Evolutionary conservation across 2,113 vertebrate species (phyloP).

Genomic region (Edolisoma coerulescens): DNA sequence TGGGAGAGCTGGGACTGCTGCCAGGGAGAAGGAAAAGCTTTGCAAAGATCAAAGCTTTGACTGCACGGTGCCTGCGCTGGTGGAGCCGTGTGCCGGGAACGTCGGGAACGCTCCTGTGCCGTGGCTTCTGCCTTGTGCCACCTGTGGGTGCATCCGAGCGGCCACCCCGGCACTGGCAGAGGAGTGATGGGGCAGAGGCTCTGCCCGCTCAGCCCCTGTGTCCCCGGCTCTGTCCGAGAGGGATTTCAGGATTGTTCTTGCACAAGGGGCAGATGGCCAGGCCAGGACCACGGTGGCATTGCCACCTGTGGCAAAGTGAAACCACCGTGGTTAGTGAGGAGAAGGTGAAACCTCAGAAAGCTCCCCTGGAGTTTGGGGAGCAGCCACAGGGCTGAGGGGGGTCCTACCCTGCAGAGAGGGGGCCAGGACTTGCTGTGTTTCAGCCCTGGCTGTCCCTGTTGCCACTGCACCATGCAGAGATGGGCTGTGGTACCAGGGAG

Average conservation of each 20-base stretch:
- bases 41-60: neutral
- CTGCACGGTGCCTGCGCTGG: neutral
- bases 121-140: neutral
- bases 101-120: neutral
- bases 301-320: fast-evolving
- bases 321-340: neutral
- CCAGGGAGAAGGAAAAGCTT: neutral
- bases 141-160: neutral
- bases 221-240: neutral
- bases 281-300: neutral
- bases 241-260: neutral
- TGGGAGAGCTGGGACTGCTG: neutral
- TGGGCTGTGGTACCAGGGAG: neutral
- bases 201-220: neutral
- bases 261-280: neutral
- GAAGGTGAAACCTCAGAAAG: neutral
- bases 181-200: neutral
- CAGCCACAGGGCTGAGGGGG: neutral
- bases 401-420: neutral
- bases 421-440: fast-evolving
- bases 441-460: neutral
- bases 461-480: fast-evolving
- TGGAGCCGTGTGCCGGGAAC: neutral
- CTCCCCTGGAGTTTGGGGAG: neutral
- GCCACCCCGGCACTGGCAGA: neutral